These are phyloP conservation scores for Planococcus citri DNA, from an alignment of 1,140 invertebrate species.

Conservation along the genomic window DNA sequence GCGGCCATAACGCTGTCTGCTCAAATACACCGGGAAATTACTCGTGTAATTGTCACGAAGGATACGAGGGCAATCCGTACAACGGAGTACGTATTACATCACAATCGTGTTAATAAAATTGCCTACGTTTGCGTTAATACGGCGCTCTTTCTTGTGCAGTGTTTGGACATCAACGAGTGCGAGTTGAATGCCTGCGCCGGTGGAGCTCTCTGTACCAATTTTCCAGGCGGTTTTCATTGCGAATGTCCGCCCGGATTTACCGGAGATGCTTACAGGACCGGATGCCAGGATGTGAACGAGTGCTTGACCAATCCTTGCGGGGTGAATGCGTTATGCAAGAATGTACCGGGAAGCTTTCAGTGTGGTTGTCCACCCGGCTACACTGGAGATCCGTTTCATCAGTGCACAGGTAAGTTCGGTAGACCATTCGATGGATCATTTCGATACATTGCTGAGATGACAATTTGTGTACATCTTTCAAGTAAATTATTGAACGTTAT, in stretches of 20 bases:
- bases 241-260: conserved; percentile 66
- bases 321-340: conserved; percentile 54
- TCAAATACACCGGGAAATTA: conserved; percentile 77
- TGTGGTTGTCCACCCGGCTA: conserved; percentile 65
- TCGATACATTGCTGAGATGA: not conserved
- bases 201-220: conserved; percentile 64
- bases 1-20: conserved; percentile 66
- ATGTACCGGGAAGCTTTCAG: conserved; percentile 55
- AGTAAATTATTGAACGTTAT: too few relatives aligned
- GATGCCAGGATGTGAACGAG: conserved; percentile 56
- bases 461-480: not conserved
- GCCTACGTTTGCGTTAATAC: too few relatives aligned
- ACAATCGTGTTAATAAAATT: not conserved
- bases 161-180: conserved; percentile 74
- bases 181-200: conserved; percentile 57
- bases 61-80: conserved; percentile 76
- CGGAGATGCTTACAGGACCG: conserved; percentile 49
- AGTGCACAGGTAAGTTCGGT: conserved; percentile 48
- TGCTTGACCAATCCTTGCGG: conserved; percentile 54
- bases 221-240: conserved; percentile 64
- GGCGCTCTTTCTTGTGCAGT: conserved; percentile 39
- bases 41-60: conserved; percentile 67
- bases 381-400: conserved; percentile 54
- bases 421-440: too few relatives aligned
- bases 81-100: conserved; percentile 45